Evolutionary conservation across 2,888 invertebrate genomes (phyloP), one percentile per base, ranked within the genome.

Genomic region (Hirtodrosophila duncani): DNA sequence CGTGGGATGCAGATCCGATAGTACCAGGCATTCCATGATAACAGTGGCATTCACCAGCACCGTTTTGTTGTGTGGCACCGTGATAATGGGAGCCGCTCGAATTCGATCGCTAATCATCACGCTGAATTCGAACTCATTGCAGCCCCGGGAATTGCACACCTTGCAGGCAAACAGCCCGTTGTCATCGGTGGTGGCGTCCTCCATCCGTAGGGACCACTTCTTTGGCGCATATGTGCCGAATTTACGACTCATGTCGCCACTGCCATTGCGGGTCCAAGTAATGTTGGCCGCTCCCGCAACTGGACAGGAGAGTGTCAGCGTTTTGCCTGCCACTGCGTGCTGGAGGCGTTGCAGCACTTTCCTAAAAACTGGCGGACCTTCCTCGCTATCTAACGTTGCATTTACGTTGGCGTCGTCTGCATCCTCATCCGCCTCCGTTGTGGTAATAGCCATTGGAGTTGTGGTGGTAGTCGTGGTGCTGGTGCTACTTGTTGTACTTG

Each of bases 91-190:
- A 84, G 92, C 91, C 78, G 94, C 92, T 58, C 95, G 94, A 81
- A 92, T 91, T 61, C 96, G 92, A 85, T 95, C 96, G 83, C 91
- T 89, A 29, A 95, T 90, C 37, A 90, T 89, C 13, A 95, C 89
- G 63, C 88, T 89, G 69, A 90, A 92, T 0, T 92, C 93, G 79
- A 91, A 92, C 33, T 91, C 88, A 49, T 95, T 92, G 82, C 94
- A 93, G 0, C 94, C 97, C 31, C 92, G 87, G 11, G 88, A 86
- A 84, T 98, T 99, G 87, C 94, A 94, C 2, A 96, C 92, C 20
- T 91, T 88, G 83, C 99, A 99, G 0, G 92, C 94, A 84, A 98
- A 99, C 67, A 92, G 91, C 0, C 97, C 99, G 43, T 91, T 91
- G 83, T 99, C 99, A 17, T 90, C 90, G 6, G 92, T 91, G 0